Conservation (phyloP, 2,888 invertebrate species). For the Auanema sp. region DNA sequence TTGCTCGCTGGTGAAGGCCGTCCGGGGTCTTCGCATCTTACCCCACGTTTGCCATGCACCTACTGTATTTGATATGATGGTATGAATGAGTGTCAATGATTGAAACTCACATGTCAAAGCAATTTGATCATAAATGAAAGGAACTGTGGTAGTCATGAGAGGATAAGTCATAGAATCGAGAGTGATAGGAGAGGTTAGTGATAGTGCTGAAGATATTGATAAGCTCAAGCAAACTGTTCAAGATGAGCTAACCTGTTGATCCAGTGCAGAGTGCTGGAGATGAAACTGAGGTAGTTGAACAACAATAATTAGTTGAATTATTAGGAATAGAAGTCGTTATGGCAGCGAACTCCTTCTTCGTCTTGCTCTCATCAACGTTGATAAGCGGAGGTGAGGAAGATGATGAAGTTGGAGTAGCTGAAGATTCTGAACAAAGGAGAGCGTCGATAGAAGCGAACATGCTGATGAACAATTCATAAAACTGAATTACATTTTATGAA, state of each 20-base stretch:
- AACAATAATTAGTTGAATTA: background rate
- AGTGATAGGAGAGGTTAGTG: background rate
- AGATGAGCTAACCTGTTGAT: background rate
- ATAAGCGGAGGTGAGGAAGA: slow-evolving; percentile 1
- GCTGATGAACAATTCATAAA: background rate
- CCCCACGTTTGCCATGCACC: slow-evolving; percentile 66
- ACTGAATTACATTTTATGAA: no score
- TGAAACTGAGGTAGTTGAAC: no score
- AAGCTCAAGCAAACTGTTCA: background rate
- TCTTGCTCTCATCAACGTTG: background rate
- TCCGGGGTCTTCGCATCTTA: slow-evolving; percentile 88
- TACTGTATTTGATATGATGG: slow-evolving; percentile 32
- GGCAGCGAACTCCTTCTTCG: background rate
- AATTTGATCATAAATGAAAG: slow-evolving; percentile 46
- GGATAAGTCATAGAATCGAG: slow-evolving; percentile 10
- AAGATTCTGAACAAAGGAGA: slow-evolving; percentile 14
- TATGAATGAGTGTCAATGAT: background rate
- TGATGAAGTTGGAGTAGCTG: background rate
- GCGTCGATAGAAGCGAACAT: slow-evolving; percentile 25
- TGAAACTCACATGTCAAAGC: slow-evolving; percentile 33
- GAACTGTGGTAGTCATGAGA: slow-evolving; percentile 14
- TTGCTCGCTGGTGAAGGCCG: slow-evolving; percentile 97
- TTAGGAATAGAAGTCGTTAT: background rate
- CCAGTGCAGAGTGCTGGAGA: background rate
- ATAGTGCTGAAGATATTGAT: slow-evolving; percentile 5